Evolutionary conservation across 2,113 vertebrate genomes (phyloP).

Genomic region (Ochotona curzoniae): DNA sequence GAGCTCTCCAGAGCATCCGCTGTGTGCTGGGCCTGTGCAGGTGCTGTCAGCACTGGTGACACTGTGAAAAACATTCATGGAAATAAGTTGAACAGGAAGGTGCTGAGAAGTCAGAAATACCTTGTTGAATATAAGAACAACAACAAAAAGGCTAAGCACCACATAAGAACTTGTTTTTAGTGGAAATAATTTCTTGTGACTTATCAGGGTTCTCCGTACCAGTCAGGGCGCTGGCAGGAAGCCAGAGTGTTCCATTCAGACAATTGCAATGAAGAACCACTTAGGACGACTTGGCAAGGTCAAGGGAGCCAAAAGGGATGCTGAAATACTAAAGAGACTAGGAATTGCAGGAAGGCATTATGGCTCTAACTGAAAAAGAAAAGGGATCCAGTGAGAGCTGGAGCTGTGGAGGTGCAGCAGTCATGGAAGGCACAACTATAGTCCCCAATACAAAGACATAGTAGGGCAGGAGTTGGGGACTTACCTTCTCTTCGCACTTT

Average conservation of each 20-base stretch:
- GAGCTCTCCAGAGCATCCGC: neutral
- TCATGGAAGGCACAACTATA: no score
- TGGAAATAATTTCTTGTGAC: neutral
- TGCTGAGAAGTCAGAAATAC: neutral
- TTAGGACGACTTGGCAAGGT: neutral
- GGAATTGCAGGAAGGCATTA: neutral
- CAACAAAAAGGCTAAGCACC: neutral
- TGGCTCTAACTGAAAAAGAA: neutral
- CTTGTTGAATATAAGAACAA: neutral
- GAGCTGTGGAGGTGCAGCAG: neutral
- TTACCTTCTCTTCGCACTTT: neutral
- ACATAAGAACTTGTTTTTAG: constrained; percentile 2
- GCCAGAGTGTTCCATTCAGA: neutral
- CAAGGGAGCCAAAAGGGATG: neutral
- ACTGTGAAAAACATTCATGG: neutral
- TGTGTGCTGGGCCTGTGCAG: rapidly evolving
- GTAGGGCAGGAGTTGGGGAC: neutral
- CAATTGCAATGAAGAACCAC: neutral
- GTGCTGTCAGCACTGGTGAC: no score
- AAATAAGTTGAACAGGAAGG: neutral
- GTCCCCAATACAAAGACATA: neutral
- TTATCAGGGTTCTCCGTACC: neutral
- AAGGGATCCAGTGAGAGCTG: neutral
- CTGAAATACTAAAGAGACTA: no score
- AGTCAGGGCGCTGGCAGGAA: neutral